Evolutionary conservation across 2,113 vertebrate species (phyloP), one percentile per base, ranked within the genome.

Genomic region (Fukomys damarensis): DNA sequence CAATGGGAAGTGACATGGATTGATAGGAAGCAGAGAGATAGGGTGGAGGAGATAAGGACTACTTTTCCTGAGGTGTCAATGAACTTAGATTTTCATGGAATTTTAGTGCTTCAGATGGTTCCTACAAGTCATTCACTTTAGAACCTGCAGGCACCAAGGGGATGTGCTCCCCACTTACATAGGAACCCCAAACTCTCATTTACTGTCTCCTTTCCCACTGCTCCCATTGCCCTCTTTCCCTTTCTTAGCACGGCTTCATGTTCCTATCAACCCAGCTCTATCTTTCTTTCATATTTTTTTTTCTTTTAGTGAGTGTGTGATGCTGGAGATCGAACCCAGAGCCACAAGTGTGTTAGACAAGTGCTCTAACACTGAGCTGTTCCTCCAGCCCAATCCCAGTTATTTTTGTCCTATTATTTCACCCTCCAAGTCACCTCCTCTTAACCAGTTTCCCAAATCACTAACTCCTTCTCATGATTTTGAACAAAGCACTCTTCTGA

Each of bases 1-100:
- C 89, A 93, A 22, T 49, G 86, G 65, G 95, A 96, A 95, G 49
- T 52, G 56, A 93, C 86, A 83, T 8, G 43, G 61, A 96, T 72
- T 80, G 91, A 94, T 10, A 89, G 76, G 58, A 86, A 59, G 41
- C 61, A 82, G 30, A 59, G 72, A 94, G 72, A 79, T 17, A 82
- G 58, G 35, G 41, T 16, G 12, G 56, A 8, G 32, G 54, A 91
- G 90, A 54, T n/a, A 89, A 95, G 84, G 83, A 43, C 32, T 46
- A 35, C 43, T 38, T 87, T 76, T 90, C 70, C 66, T 1, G 14
- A 83, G 35, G 11, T 80, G 46, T 86, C 63, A 19, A 3, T 17
- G 63, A 86, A 83, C 38, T 52, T 35, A 68, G 95, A 95, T 86
- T 93, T 88, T 74, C 81, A 97, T 13, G 4, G 0, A 93, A 94